These are phyloP conservation scores for Notechis scutatus DNA, from an alignment of 2,113 vertebrate genomes.

Conservation along the genomic window DNA sequence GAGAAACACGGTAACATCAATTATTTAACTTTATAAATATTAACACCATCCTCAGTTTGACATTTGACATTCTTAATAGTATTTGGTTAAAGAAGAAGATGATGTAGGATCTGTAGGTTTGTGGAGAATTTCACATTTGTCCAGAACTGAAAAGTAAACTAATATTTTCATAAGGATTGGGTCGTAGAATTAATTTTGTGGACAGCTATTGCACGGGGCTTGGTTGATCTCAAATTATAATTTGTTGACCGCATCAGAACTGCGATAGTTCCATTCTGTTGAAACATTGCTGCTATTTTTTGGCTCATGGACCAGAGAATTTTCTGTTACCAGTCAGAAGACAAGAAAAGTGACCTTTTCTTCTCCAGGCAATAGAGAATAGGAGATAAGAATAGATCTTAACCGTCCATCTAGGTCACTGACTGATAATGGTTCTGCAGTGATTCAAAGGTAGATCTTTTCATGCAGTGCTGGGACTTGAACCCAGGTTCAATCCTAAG, in stretches of 20 bases:
- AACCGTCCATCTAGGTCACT: neutral
- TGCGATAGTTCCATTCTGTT: neutral
- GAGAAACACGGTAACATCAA: slow-evolving; percentile 19
- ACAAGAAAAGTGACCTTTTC: neutral
- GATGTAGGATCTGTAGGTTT: neutral
- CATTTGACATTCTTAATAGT: slow-evolving; percentile 23
- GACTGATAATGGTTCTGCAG: neutral
- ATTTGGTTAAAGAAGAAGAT: neutral
- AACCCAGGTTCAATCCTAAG: neutral
- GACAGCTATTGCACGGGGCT: neutral
- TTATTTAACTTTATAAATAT: slow-evolving; percentile 51
- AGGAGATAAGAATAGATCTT: neutral
- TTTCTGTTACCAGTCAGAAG: neutral
- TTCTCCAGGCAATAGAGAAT: neutral
- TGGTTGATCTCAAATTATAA: neutral
- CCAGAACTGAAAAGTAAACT: neutral
- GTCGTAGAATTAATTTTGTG: neutral
- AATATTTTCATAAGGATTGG: neutral
- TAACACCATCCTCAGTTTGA: slow-evolving; percentile 39
- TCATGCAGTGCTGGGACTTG: neutral
- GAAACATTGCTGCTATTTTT: neutral
- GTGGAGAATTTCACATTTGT: slow-evolving; percentile 3
- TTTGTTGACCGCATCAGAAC: neutral
- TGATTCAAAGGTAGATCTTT: neutral
- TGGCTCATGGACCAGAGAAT: neutral